Evolutionary conservation across 2,113 vertebrate species (phyloP).

Genomic region (Notarius quadriscutis): DNA sequence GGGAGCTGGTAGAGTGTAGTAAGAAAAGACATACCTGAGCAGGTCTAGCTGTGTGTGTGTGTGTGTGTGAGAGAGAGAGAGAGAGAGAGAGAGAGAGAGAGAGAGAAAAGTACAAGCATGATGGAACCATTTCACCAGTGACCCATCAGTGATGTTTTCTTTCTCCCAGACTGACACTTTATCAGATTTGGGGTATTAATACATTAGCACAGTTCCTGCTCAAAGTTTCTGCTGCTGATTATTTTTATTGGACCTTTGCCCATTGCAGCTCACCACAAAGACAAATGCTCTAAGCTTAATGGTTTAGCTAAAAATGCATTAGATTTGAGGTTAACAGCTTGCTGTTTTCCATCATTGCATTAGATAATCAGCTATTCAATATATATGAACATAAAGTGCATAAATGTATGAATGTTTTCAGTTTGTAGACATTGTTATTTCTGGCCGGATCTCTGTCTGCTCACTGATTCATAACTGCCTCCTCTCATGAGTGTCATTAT

Average conservation of each 20-base stretch:
- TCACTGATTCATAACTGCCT: slow-evolving; percentile 24
- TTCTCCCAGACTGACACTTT: background rate
- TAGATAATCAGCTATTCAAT: background rate
- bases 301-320: background rate
- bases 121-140: slow-evolving; percentile 7
- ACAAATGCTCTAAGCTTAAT: background rate
- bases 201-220: background rate
- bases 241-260: too few relatives aligned
- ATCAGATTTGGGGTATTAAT: background rate
- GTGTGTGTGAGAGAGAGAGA: slow-evolving; percentile 29
- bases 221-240: background rate
- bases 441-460: background rate
- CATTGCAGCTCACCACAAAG: background rate
- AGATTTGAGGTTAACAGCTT: background rate
- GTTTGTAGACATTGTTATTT: background rate
- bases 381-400: background rate
- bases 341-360: background rate
- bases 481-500: slow-evolving; percentile 2
- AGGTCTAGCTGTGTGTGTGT: slow-evolving; percentile 38
- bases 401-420: background rate
- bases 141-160: background rate
- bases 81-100: background rate
- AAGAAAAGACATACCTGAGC: slow-evolving; percentile 42
- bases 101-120: background rate
- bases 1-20: slow-evolving; percentile 25